Evolutionary conservation across 2,113 vertebrate genomes (phyloP), one percentile per base, ranked within the genome.

Genomic region (Morone saxatilis): DNA sequence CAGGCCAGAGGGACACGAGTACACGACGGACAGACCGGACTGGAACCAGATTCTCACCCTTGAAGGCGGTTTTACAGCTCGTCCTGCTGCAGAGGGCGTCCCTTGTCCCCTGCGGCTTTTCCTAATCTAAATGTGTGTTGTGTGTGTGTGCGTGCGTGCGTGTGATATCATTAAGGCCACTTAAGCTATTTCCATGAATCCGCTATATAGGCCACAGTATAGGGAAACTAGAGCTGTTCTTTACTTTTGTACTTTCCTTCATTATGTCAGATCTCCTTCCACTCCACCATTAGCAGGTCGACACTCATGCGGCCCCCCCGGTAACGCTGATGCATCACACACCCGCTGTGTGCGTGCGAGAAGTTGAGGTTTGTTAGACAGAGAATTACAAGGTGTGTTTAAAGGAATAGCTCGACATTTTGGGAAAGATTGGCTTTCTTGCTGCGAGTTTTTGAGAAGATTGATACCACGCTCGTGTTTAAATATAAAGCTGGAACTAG

Each of bases 181-280:
- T 84, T 83, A 56, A 71, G 65, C 78, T 72, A 1, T 80, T 48
- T 80, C 75, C 78, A 69, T 59, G 51, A 56, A 65, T 75, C 51
- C 7, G 17, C 76, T 69, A 8, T 62, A 4, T 62, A 45, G 81
- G 83, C 71, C 81, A 66, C 67, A 67, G 20, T 71, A 2, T 36
- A 83, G 61, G 38, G 67, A 85, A 88, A 76, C 67, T 48, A 73
- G 70, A 84, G 82, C 60, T 66, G 66, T 66, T 81, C 60, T 82
- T 73, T 62, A 25, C 65, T 78, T 78, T 78, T 72, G 22, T 84
- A 57, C 72, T 74, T 61, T 60, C 16, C 60, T 48, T 63, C 75
- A 77, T 79, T 38, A 7, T 14, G 62, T 87, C 57, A 20, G 13
- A 48, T 67, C 69, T 53, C 71, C 73, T 17, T 80, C 70, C 70